A percentile compares a stretch with the other conserved stretches of the same genome.
phyloP scores from a whole-genome alignment of 2,797 vertebrate genomes.

The Ctenopoma multispine region DNA sequence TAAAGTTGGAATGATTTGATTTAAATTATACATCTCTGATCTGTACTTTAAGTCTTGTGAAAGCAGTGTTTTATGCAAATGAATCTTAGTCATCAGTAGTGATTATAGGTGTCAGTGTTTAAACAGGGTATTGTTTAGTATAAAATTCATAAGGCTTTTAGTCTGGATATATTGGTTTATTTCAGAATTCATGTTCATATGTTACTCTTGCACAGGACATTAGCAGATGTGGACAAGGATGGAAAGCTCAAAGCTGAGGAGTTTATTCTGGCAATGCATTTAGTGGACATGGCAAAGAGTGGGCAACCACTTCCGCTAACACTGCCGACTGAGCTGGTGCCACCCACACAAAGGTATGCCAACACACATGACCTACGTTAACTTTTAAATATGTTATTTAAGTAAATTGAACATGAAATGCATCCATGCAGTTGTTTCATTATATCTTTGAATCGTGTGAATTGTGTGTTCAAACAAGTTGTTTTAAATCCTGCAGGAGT shows the following conservation, averaged over 20 bases:
- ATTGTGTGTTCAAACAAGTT: neutral
- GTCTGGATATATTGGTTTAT: too few relatives aligned
- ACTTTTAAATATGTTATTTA: neutral
- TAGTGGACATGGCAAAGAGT: conserved; percentile 92
- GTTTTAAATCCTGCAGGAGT: conserved; percentile 68
- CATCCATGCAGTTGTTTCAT: neutral
- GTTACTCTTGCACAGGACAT: conserved; percentile 83
- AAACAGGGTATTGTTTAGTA: too few relatives aligned
- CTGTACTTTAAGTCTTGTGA: neutral
- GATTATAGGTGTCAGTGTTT: too few relatives aligned
- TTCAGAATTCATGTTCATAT: neutral
- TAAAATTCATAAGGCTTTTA: too few relatives aligned
- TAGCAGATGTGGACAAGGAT: conserved; percentile 94
- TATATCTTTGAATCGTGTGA: neutral
- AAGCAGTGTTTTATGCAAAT: too few relatives aligned
- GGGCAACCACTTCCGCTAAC: conserved; percentile 91
- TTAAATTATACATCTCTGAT: neutral
- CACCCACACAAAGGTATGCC: conserved; percentile 90
- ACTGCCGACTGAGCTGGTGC: conserved; percentile 91
- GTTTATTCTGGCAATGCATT: conserved; percentile 97
- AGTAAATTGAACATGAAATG: neutral
- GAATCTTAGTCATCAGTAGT: too few relatives aligned
- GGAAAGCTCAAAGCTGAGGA: conserved; percentile 96
- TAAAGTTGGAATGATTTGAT: neutral
- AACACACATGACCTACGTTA: neutral